These are phyloP conservation scores for Astreopora myriophthalma DNA, from an alignment of 64 coral and sea anemone genomes.

Conservation along the genomic window DNA sequence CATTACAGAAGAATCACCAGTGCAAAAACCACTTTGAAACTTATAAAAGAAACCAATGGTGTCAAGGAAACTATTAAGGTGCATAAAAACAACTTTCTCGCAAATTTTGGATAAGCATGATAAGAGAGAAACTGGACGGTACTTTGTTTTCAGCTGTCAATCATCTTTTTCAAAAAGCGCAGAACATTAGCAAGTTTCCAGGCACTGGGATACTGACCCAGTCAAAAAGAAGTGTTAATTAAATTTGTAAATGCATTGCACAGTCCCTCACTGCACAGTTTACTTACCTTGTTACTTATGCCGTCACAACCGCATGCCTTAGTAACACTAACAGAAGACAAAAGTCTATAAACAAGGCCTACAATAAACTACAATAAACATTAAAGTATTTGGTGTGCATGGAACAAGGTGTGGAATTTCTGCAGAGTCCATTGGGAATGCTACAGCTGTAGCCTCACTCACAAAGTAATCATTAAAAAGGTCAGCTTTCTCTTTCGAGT, in stretches of 20 bases:
- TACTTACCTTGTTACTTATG: constrained; percentile 43
- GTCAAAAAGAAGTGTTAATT: not conserved
- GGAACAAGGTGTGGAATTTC: not conserved
- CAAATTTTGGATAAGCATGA: constrained; percentile 35
- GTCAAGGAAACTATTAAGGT: constrained; percentile 13
- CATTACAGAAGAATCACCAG: not conserved
- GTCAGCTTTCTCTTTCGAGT: not conserved
- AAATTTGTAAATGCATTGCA: not conserved
- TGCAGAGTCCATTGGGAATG: not conserved
- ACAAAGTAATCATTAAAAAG: not conserved
- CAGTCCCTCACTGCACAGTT: constrained; percentile 3
- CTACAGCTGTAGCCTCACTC: not conserved
- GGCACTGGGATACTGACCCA: constrained; percentile 9
- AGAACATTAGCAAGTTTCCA: constrained; percentile 61
- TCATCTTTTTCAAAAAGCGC: constrained; percentile 45
- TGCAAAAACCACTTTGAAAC: constrained; percentile 44
- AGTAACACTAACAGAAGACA: constrained; percentile 6
- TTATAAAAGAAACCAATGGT: constrained; percentile 16
- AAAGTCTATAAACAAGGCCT: not conserved
- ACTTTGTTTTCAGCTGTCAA: constrained; percentile 12
- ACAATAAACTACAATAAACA: not conserved
- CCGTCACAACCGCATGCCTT: constrained; percentile 45
- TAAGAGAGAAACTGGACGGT: constrained; percentile 43
- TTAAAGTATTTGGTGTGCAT: not conserved
- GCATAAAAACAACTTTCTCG: constrained; percentile 29